A percentile compares a stretch with the other conserved stretches of the same genome.
Evolutionary conservation across 1,140 invertebrate genomes (phyloP).

Genomic region (Temnothorax curvispinosus): DNA sequence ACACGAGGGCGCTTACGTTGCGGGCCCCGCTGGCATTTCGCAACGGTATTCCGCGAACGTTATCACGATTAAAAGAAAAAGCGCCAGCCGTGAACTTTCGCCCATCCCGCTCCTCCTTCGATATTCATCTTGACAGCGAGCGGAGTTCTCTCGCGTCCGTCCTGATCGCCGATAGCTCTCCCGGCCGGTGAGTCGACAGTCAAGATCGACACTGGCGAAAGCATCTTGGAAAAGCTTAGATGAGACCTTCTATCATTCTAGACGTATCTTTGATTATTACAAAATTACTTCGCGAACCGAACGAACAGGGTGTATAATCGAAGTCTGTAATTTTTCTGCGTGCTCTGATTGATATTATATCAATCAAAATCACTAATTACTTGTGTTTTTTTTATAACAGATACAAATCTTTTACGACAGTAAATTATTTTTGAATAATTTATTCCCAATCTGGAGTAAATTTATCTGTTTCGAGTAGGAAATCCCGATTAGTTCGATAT

Average conservation of each 20-base stretch:
- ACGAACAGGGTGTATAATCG: not conserved
- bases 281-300: not conserved
- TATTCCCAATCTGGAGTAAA: not conserved
- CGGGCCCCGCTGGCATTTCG: slow-evolving; percentile 53
- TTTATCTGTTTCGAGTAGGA: not conserved
- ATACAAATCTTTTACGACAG: not conserved
- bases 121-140: slow-evolving; percentile 63
- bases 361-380: not conserved
- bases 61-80: slow-evolving; percentile 71
- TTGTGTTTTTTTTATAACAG: not conserved
- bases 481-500: not conserved
- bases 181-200: slow-evolving; percentile 6
- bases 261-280: not conserved
- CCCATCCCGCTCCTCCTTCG: slow-evolving; percentile 46
- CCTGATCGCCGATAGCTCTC: slow-evolving; percentile 44
- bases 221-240: slow-evolving; percentile 18
- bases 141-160: slow-evolving; percentile 11
- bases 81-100: slow-evolving; percentile 70
- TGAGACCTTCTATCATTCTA: not conserved
- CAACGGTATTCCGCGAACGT: slow-evolving; percentile 59
- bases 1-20: not conserved
- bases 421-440: slow-evolving; percentile 20
- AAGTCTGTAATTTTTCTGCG: not conserved
- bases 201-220: not conserved
- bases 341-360: not conserved